Evolutionary conservation across 92 coral and sea anemone genomes (phyloP).

Genomic region (Desmophyllum pertusum): DNA sequence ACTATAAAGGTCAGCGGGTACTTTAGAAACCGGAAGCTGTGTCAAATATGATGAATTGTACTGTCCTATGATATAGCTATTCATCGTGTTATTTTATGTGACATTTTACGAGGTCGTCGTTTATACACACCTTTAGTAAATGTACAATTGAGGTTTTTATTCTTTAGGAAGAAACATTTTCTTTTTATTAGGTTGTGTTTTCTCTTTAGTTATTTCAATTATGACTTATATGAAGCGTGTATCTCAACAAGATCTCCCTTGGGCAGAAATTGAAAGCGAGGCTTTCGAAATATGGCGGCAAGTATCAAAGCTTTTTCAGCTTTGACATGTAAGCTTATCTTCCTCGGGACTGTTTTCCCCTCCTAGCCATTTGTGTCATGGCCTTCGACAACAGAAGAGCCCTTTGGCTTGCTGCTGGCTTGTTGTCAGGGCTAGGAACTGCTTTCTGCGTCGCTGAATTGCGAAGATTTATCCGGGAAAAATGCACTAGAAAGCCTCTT

Average conservation of each 20-base stretch:
- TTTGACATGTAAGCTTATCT: slow-evolving; percentile 36
- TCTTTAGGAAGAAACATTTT: no score
- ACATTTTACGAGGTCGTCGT: no score
- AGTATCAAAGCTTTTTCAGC: slow-evolving; percentile 24
- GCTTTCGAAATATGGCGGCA: slow-evolving; percentile 79
- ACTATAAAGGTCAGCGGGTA: no score
- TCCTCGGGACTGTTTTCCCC: neutral
- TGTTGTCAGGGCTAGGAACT: slow-evolving; percentile 84
- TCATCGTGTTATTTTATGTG: no score
- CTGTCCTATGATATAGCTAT: no score
- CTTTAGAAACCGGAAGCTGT: no score
- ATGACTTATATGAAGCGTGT: neutral
- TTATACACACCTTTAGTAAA: no score
- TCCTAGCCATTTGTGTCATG: slow-evolving; percentile 39
- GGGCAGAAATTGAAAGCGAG: slow-evolving; percentile 13
- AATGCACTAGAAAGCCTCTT: slow-evolving; percentile 76
- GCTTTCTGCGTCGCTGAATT: slow-evolving; percentile 75
- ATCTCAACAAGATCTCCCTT: no score
- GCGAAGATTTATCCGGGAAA: slow-evolving; percentile 75
- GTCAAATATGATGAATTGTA: no score
- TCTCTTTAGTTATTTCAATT: neutral
- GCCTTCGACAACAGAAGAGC: slow-evolving; percentile 63
- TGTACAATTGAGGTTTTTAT: no score
- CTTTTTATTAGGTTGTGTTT: neutral
- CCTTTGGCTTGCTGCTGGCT: slow-evolving; percentile 75